These are phyloP conservation scores for Paracentrotus lividus DNA, from an alignment of 53 echinoderm and acorn worm genomes.

Conservation along the genomic window DNA sequence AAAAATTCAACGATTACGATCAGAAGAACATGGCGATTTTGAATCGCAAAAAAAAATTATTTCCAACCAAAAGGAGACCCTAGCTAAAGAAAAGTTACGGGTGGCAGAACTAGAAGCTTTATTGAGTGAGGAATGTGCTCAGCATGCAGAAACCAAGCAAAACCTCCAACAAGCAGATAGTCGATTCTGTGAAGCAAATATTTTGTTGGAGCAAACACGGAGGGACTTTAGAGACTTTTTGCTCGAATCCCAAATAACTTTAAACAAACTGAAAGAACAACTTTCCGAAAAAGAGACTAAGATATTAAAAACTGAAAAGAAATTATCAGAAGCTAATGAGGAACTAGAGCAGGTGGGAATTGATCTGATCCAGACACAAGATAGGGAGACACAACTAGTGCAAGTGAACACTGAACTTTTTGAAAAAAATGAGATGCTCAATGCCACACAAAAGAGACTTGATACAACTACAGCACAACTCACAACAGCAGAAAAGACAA, in stretches of 20 bases:
- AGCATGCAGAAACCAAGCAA: neutral
- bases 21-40: neutral
- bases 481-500: neutral
- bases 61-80: neutral
- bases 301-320: neutral
- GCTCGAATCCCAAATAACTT: neutral
- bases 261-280: neutral
- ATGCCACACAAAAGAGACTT: neutral
- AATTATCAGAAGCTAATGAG: neutral
- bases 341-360: neutral
- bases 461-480: neutral
- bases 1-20: neutral
- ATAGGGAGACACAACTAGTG: neutral
- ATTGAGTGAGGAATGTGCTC: neutral
- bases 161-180: neutral
- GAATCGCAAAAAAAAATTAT: neutral
- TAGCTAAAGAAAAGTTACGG: neutral
- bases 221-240: neutral
- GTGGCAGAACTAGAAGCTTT: neutral
- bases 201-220: neutral
- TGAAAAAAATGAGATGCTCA: neutral
- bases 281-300: slow-evolving; percentile 5
- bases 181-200: neutral
- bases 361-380: neutral
- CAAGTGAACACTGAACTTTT: neutral